phyloP scores from a whole-genome alignment of 2,888 invertebrate genomes.

The Encarsia formosa region DNA sequence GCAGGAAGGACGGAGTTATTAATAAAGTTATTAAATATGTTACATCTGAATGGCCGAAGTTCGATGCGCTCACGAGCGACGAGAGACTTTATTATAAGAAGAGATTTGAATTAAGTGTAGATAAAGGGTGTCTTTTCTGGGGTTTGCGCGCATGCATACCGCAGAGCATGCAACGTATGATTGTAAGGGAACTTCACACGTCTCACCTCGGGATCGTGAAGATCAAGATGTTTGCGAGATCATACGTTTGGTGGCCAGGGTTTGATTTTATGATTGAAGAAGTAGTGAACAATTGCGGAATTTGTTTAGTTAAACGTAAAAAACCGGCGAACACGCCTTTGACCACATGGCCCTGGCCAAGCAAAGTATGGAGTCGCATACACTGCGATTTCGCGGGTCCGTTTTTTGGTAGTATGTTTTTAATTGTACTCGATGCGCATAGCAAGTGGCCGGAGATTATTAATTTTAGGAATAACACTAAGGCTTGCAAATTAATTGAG shows the following conservation, averaged over 20 bases:
- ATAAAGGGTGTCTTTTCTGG: slow-evolving; percentile 25
- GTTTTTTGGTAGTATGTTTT: slow-evolving; percentile 25
- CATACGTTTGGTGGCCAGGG: slow-evolving; percentile 29
- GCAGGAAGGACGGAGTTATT: slow-evolving; percentile 12
- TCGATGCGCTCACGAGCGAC: slow-evolving; percentile 5
- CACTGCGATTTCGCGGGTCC: slow-evolving; percentile 31
- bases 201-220: slow-evolving; percentile 29
- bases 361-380: slow-evolving; percentile 22
- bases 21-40: slow-evolving; percentile 15
- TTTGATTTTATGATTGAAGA: slow-evolving; percentile 26
- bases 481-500: slow-evolving; percentile 19
- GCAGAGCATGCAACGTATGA: slow-evolving; percentile 6
- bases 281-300: slow-evolving; percentile 20
- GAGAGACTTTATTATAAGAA: slow-evolving; percentile 4
- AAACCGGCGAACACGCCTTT: slow-evolving; percentile 24
- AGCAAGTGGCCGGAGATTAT: slow-evolving; percentile 33
- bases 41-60: slow-evolving; percentile 14
- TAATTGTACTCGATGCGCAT: slow-evolving; percentile 32
- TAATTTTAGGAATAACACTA: slow-evolving; percentile 20
- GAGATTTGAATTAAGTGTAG: slow-evolving; percentile 16
- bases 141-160: slow-evolving; percentile 22
- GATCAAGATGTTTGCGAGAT: slow-evolving; percentile 29
- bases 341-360: slow-evolving; percentile 24
- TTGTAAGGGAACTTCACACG: slow-evolving; percentile 22
- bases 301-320: slow-evolving; percentile 23